These are phyloP conservation scores for Iphiclides podalirius DNA, from an alignment of 2,888 invertebrate species.

Conservation along the genomic window DNA sequence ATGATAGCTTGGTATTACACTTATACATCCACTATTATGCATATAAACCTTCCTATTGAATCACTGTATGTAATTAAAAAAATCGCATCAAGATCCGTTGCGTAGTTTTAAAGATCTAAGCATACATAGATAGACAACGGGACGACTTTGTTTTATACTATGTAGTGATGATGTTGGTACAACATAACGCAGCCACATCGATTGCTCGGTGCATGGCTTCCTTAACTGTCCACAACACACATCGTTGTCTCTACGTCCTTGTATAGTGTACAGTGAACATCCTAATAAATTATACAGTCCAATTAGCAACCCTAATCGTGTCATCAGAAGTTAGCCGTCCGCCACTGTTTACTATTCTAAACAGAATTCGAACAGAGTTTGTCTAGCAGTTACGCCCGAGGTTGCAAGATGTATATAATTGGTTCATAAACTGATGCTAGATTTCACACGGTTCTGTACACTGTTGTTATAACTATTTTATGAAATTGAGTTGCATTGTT, in stretches of 20 bases:
- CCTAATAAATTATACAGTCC: constrained; percentile 27
- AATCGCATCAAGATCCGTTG: too few species aligned
- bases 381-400: constrained; percentile 11
- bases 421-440: constrained; percentile 8
- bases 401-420: constrained; percentile 12
- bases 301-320: constrained; percentile 30
- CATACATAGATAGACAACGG: too few species aligned
- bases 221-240: neutral
- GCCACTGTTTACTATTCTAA: constrained; percentile 16
- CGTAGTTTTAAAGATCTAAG: too few species aligned
- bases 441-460: neutral
- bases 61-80: too few species aligned
- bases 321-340: constrained; percentile 16
- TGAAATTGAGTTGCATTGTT: too few species aligned
- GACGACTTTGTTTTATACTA: too few species aligned
- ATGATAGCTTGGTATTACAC: too few species aligned
- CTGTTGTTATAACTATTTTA: too few species aligned
- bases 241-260: constrained; percentile 3
- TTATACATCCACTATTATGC: too few species aligned
- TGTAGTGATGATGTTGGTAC: too few species aligned
- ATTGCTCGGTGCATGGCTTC: neutral
- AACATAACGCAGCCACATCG: too few species aligned
- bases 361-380: constrained; percentile 13
- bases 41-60: too few species aligned
- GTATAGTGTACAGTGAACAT: constrained; percentile 5